These are phyloP conservation scores for Parochlus steinenii DNA, from an alignment of 2,888 invertebrate genomes.

Conservation along the genomic window DNA sequence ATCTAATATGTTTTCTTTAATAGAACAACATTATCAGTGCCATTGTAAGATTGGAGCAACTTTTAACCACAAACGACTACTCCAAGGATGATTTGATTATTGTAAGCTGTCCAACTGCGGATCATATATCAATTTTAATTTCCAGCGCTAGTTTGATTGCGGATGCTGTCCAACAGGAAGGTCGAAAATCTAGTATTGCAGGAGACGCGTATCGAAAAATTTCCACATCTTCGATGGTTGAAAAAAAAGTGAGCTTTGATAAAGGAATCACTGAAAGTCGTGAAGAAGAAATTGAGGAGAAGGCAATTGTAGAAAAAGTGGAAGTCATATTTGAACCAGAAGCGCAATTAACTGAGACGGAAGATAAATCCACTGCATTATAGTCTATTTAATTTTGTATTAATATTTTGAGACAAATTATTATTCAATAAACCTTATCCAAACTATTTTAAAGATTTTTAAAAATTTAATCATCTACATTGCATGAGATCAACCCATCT, in stretches of 20 bases:
- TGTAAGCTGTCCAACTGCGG: conserved; percentile 80
- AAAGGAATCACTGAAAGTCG: conserved; percentile 10
- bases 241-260: conserved; percentile 20
- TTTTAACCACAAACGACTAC: conserved; percentile 57
- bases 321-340: not conserved
- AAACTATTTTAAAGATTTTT: too few relatives aligned
- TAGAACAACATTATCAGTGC: conserved; percentile 77
- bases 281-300: not conserved
- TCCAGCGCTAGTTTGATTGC: conserved; percentile 60
- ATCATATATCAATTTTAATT: conserved; percentile 79
- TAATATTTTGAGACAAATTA: not conserved
- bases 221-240: conserved; percentile 20
- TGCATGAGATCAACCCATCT: conserved; percentile 30
- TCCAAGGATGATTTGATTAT: conserved; percentile 64
- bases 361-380: not conserved
- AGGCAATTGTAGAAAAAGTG: not conserved
- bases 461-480: too few relatives aligned
- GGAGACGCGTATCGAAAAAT: conserved; percentile 19
- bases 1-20: conserved; percentile 18
- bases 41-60: conserved; percentile 71
- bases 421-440: too few relatives aligned
- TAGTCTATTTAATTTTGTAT: not conserved
- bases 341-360: not conserved
- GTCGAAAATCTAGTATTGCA: not conserved
- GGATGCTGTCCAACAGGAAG: conserved; percentile 17